Evolutionary conservation across 2,113 vertebrate species (phyloP).

Genomic region (Corynorhinus townsendii): DNA sequence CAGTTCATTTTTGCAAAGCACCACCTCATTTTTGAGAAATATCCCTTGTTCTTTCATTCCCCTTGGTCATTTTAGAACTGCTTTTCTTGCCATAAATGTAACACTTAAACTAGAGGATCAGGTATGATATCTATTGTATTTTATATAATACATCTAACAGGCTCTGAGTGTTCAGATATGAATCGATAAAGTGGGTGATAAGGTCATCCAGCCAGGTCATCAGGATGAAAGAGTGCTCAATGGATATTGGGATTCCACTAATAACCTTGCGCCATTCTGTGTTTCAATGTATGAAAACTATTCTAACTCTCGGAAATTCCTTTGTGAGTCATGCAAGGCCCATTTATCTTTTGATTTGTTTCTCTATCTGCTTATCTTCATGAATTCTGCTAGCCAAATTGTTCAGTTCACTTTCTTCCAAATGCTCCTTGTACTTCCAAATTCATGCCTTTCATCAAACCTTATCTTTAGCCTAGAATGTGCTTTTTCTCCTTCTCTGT

Average conservation of each 20-base stretch:
- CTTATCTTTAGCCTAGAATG: background rate
- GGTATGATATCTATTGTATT: background rate
- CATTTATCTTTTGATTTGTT: background rate
- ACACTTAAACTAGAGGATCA: background rate
- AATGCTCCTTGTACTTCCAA: background rate
- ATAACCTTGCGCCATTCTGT: background rate
- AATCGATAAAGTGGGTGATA: background rate
- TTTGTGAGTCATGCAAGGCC: background rate
- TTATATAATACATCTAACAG: background rate
- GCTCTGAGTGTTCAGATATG: background rate
- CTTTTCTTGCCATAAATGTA: constrained; percentile 33
- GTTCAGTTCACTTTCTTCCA: background rate
- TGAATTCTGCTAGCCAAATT: background rate
- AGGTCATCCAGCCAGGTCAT: background rate
- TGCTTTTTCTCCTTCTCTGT: background rate
- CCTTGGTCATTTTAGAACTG: background rate
- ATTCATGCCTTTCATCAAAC: background rate
- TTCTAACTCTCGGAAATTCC: background rate
- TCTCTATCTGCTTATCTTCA: background rate
- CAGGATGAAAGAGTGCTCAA: background rate
- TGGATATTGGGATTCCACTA: background rate
- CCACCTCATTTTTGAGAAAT: constrained; percentile 59
- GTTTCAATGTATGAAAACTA: background rate
- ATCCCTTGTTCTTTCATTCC: constrained; percentile 43
- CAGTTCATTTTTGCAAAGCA: constrained; percentile 61